phyloP scores from a whole-genome alignment of 2,888 invertebrate genomes.

The Luperina nickerlii region DNA sequence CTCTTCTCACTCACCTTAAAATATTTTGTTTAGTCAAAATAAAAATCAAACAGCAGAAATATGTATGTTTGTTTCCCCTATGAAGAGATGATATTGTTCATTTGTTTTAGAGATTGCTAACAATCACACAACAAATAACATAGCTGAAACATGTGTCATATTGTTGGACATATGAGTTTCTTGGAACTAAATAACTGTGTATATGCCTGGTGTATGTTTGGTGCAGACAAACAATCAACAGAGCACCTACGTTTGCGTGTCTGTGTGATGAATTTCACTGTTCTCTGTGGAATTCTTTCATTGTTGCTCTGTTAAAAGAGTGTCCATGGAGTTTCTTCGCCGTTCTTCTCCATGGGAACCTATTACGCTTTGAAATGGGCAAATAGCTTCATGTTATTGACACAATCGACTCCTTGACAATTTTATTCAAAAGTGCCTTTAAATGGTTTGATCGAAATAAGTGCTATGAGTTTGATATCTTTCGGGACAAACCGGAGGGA shows the following conservation, averaged over 20 bases:
- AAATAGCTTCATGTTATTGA: neutral
- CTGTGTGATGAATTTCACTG: constrained; percentile 2
- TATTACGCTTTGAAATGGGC: neutral
- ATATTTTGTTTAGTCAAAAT: neutral
- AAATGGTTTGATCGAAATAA: no score
- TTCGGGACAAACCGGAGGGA: neutral
- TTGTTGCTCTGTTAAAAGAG: neutral
- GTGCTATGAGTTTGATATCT: no score
- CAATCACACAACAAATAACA: constrained; percentile 31
- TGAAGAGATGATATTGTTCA: constrained; percentile 6
- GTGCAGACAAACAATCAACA: constrained; percentile 24
- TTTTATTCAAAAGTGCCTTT: neutral
- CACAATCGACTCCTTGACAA: neutral
- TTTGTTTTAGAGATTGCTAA: constrained; percentile 44
- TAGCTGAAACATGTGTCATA: constrained; percentile 43
- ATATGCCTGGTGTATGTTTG: constrained; percentile 25
- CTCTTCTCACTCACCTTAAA: no score
- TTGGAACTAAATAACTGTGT: constrained; percentile 18
- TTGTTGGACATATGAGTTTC: constrained; percentile 23
- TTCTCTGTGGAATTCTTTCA: neutral
- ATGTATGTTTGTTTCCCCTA: neutral
- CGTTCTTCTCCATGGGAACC: neutral
- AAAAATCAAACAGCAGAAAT: neutral
- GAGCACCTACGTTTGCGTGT: constrained; percentile 2
- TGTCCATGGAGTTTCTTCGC: no score